Percentiles rank a stretch among this genome's conserved stretches.
These are phyloP conservation scores for Erpobdella octoculata DNA, from an alignment of 2,888 invertebrate species.

Conservation along the genomic window DNA sequence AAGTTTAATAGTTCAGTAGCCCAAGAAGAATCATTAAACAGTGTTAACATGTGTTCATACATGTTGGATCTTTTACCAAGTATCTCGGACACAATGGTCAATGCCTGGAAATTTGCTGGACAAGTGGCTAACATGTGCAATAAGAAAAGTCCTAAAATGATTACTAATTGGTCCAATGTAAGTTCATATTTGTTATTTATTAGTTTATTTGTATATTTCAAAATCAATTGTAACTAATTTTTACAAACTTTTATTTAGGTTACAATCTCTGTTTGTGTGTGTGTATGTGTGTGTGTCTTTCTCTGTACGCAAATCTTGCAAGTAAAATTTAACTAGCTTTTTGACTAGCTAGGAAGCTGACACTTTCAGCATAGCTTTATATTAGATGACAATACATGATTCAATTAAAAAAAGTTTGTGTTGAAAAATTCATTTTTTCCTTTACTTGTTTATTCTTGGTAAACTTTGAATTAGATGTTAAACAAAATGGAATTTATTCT, in stretches of 20 bases:
- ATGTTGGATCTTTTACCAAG: conserved; percentile 7
- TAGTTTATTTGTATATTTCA: not conserved
- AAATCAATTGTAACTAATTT: no score
- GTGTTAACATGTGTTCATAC: not conserved
- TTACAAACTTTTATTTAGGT: no score
- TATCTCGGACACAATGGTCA: not conserved
- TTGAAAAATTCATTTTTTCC: not conserved
- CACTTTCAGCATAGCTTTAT: no score
- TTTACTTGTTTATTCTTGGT: no score
- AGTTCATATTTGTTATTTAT: not conserved
- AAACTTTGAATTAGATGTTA: no score
- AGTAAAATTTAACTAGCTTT: no score
- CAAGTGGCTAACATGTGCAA: not conserved
- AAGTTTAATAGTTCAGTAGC: not conserved
- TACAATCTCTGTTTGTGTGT: no score
- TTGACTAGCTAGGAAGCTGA: no score
- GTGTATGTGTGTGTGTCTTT: no score
- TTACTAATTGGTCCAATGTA: not conserved
- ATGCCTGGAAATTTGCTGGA: conserved; percentile 1
- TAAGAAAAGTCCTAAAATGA: conserved; percentile 9
- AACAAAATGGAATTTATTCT: not conserved
- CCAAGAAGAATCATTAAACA: not conserved
- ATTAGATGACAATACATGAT: no score
- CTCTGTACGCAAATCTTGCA: no score
- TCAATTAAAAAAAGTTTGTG: no score